These are phyloP conservation scores for Pentalonia nigronervosa DNA, from an alignment of 1,140 invertebrate species.

Conservation along the genomic window DNA sequence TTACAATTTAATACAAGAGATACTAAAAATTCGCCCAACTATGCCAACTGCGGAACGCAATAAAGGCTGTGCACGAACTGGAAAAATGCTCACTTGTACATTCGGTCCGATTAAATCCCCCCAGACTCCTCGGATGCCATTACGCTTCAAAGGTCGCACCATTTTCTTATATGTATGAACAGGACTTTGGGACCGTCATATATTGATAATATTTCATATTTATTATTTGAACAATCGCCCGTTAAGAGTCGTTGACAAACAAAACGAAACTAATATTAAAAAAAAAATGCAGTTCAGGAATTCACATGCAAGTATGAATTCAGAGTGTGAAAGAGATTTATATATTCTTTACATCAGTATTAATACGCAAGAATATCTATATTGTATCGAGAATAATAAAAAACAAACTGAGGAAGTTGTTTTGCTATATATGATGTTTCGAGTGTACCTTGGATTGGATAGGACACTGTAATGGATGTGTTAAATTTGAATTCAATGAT, in stretches of 20 bases:
- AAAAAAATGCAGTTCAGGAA: neutral
- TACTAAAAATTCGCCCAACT: slow-evolving; percentile 15
- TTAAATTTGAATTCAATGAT: neutral
- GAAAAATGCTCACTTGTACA: slow-evolving; percentile 54
- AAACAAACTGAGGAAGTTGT: neutral
- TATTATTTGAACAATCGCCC: slow-evolving; percentile 45
- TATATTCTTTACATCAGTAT: neutral
- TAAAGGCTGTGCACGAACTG: slow-evolving; percentile 50
- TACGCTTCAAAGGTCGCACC: slow-evolving; percentile 51
- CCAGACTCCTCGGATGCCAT: neutral
- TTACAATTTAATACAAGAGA: slow-evolving; percentile 32
- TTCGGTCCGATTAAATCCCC: slow-evolving; percentile 40
- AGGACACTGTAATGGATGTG: neutral
- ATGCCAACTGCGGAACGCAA: slow-evolving; percentile 44
- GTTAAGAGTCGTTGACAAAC: slow-evolving; percentile 24
- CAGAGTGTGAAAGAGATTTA: slow-evolving; percentile 12
- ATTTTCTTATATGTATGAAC: neutral
- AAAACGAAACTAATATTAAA: slow-evolving; percentile 19
- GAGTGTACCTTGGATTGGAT: neutral
- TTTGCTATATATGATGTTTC: neutral
- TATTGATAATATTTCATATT: slow-evolving; percentile 54
- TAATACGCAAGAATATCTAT: neutral
- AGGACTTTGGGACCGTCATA: neutral
- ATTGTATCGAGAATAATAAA: neutral
- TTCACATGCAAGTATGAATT: neutral